These are phyloP conservation scores for Procavia capensis DNA, from an alignment of 2,113 vertebrate species.

Conservation along the genomic window DNA sequence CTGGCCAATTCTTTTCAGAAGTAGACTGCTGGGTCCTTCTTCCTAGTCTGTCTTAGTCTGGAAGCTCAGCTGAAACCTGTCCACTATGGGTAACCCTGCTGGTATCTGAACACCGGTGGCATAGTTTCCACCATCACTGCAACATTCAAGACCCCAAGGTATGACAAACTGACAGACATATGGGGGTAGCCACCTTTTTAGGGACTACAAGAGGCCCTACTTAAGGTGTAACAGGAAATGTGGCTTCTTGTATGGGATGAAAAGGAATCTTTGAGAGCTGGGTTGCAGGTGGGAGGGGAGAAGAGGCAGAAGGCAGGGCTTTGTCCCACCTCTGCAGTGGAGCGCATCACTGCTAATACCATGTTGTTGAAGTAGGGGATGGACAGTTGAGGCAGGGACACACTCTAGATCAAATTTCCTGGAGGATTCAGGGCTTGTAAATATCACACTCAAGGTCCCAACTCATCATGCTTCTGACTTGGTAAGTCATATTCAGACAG, in stretches of 20 bases:
- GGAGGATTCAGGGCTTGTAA: not conserved
- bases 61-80: no score
- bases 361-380: not conserved
- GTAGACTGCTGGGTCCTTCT: no score
- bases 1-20: no score
- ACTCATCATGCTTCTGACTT: not conserved
- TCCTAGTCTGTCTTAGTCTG: no score
- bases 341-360: not conserved
- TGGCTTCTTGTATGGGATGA: not conserved
- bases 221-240: not conserved
- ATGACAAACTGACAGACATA: no score
- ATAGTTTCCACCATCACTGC: no score
- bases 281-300: not conserved
- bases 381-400: not conserved
- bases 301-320: no score
- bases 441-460: not conserved
- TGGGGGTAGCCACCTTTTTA: not conserved
- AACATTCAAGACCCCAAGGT: no score
- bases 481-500: not conserved
- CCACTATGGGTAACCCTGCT: no score
- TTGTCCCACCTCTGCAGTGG: not conserved
- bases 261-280: not conserved
- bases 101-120: no score
- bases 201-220: not conserved
- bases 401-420: not conserved